phyloP scores from a whole-genome alignment of 2,113 vertebrate genomes.

The Seriola dumerili region DNA sequence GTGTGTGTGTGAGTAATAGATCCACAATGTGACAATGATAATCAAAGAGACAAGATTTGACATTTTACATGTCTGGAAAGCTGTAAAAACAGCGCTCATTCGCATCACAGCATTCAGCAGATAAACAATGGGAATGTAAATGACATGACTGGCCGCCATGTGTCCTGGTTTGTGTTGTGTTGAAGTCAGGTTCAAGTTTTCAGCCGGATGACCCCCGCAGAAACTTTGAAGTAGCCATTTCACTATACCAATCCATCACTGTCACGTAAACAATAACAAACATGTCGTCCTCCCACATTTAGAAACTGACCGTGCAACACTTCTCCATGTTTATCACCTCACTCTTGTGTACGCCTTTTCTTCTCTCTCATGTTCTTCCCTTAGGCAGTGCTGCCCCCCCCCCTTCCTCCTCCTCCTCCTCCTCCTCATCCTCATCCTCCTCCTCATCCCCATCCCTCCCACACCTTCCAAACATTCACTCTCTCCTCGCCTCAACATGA shows the following conservation, averaged over 20 bases:
- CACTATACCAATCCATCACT: slow-evolving; percentile 42
- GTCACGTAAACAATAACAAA: slow-evolving; percentile 13
- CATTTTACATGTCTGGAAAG: not conserved
- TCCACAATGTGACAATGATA: not conserved
- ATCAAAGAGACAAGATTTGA: not conserved
- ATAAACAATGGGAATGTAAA: not conserved
- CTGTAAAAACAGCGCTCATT: too few species aligned
- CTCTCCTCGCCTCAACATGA: slow-evolving; percentile 16
- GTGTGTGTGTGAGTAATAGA: not conserved
- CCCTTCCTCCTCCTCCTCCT: too few species aligned
- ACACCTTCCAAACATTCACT: slow-evolving; percentile 7
- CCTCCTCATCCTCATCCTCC: too few species aligned
- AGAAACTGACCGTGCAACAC: not conserved
- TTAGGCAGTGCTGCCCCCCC: not conserved
- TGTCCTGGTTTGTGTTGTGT: not conserved
- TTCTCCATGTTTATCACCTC: not conserved
- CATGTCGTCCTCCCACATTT: slow-evolving; percentile 8
- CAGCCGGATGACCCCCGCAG: not conserved
- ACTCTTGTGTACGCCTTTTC: not conserved
- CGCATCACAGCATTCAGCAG: not conserved
- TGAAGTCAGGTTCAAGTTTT: not conserved
- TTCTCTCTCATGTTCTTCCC: not conserved
- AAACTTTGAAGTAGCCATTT: not conserved
- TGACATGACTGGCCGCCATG: not conserved
- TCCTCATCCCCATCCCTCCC: not conserved